Conservation (phyloP, 2,113 vertebrate species). For the Vulpes vulpes region DNA sequence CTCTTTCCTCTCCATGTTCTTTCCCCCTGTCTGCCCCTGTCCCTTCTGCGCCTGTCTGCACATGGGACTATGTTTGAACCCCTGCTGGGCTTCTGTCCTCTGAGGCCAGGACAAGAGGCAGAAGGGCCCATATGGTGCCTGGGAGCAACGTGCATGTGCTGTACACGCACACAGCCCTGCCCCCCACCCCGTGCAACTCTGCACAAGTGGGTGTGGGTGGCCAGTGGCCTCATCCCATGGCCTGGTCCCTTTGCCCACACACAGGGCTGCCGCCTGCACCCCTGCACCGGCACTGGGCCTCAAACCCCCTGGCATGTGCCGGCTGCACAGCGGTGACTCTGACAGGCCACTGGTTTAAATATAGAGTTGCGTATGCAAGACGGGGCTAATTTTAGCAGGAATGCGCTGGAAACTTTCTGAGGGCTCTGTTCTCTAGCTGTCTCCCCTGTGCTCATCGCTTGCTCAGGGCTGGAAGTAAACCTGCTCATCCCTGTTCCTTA, state of each 20-base stretch:
- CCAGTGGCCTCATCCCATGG: neutral
- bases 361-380: conserved; percentile 79
- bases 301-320: conserved; percentile 50
- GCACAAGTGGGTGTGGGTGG: neutral
- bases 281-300: neutral
- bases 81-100: neutral
- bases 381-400: conserved; percentile 84
- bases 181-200: neutral
- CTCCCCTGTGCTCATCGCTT: conserved; percentile 63
- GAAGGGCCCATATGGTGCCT: neutral
- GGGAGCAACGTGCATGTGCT: rapidly evolving
- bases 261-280: neutral
- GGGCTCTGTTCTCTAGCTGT: conserved; percentile 80
- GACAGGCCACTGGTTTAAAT: conserved; percentile 83
- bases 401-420: conserved; percentile 83
- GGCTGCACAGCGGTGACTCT: conserved; percentile 41
- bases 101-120: neutral
- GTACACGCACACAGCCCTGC: rapidly evolving
- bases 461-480: conserved; percentile 48
- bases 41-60: neutral
- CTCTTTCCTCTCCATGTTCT: neutral
- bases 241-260: neutral
- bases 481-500: neutral
- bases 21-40: neutral
- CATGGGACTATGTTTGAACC: neutral